Base-by-base conservation (phyloP, 2,113 vertebrate genomes). In the Limnothrissa miodon region DNA sequence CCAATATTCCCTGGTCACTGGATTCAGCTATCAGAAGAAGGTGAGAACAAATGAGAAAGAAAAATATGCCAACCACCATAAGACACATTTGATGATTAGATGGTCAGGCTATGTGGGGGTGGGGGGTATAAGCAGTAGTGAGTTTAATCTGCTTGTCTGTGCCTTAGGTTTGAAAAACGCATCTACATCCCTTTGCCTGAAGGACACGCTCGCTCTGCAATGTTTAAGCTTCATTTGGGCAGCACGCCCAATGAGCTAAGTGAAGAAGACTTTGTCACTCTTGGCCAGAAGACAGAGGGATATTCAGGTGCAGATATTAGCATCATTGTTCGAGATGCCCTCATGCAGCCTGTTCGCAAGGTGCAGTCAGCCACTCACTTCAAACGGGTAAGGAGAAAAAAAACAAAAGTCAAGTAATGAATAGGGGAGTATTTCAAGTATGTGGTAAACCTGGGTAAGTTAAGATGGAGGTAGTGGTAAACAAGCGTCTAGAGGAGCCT, bases 161-260 rank as follows among this genome's bases (percentile, higher is more conserved):
- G 87, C 81, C 78, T 85, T 42, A 98, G 97, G 92, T 98, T 99
- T 94, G 97, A 98, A 90, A 99, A 98, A 82, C 93, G 96, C 19
- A 98, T 99, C 91, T 98, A 96, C 90, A 99, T 99, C 87, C 96
- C 97, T 89, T 93, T 99, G 88, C 97, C 97, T 0, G 97, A 99
- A 87, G 93, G 94, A 78, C 96, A 95, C 0, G 97, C 97, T 46
- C 95, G 97, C 88, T 82, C 94, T 82, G 91, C 91, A 1, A 98
- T 99, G 97, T 98, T 99, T 89, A 96, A 94, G 81, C 93, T 99
- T 80, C 95, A 99, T 79, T 93, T 99, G 79, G 97, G 97, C 46
- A 91, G 94, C 53, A 99, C 97, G 17, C 95, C 95, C 70, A 95
- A 92, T 82, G 44, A 59, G 11, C 91, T 99, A 5, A 88, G 83